Conservation (phyloP, 2,888 invertebrate species). For the Drymonia ruficornis region DNA sequence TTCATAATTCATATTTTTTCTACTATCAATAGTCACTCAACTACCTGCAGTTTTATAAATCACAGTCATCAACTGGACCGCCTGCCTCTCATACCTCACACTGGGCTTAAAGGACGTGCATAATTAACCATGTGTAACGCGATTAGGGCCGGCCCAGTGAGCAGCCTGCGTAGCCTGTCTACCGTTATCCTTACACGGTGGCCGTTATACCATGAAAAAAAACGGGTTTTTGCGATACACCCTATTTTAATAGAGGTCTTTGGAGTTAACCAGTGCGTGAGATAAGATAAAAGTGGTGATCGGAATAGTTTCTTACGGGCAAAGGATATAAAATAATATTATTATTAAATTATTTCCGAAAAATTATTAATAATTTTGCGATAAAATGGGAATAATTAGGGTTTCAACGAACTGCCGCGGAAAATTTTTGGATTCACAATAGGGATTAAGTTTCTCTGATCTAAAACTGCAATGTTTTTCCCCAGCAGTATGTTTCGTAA, state of each 20-base stretch:
- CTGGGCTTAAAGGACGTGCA: conserved; percentile 61
- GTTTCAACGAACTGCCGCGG: too few relatives aligned
- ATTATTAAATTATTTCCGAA: too few relatives aligned
- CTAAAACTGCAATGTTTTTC: too few relatives aligned
- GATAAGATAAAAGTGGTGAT: conserved; percentile 20
- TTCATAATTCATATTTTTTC: too few relatives aligned
- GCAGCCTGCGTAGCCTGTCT: conserved; percentile 48
- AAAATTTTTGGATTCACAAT: too few relatives aligned
- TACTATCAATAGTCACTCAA: too few relatives aligned
- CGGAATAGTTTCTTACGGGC: not conserved
- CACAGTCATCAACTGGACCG: too few relatives aligned
- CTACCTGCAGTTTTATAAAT: too few relatives aligned
- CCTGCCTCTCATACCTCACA: conserved; percentile 16
- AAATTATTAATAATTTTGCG: too few relatives aligned
- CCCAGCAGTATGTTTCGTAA: too few relatives aligned
- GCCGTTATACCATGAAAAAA: conserved; percentile 45
- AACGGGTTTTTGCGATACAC: conserved; percentile 40
- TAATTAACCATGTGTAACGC: conserved; percentile 75
- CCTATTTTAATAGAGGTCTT: conserved; percentile 46
- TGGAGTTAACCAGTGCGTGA: conserved; percentile 21
- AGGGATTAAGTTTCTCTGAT: too few relatives aligned
- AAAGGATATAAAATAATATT: not conserved
- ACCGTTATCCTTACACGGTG: conserved; percentile 46
- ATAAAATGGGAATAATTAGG: too few relatives aligned
- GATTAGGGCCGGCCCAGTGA: conserved; percentile 60